These are phyloP conservation scores for Oreochromis aureus DNA, from an alignment of 2,113 vertebrate species.

Conservation along the genomic window DNA sequence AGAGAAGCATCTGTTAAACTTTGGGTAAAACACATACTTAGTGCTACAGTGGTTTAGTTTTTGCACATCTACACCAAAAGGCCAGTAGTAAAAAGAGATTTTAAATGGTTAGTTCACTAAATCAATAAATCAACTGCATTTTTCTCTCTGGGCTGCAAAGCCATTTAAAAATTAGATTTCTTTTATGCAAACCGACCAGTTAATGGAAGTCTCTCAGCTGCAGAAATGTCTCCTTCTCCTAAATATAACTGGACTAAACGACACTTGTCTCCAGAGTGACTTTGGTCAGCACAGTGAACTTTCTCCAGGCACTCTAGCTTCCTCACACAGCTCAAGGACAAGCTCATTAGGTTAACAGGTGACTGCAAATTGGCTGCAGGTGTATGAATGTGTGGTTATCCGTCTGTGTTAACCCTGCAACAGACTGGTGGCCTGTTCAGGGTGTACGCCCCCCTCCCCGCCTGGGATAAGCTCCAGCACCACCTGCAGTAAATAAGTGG, in stretches of 20 bases:
- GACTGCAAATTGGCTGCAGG: not conserved
- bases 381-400: not conserved
- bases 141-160: not conserved
- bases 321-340: not conserved
- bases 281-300: not conserved
- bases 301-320: not conserved
- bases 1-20: not conserved
- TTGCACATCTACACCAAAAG: not conserved
- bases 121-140: not conserved
- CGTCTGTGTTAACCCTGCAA: not conserved
- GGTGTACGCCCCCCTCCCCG: fast-evolving
- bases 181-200: not conserved
- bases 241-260: not conserved
- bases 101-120: not conserved
- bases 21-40: not conserved
- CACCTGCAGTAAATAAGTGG: not conserved
- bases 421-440: not conserved
- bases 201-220: not conserved
- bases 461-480: not conserved
- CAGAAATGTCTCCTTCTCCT: not conserved
- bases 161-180: not conserved
- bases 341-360: not conserved
- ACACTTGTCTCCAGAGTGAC: not conserved
- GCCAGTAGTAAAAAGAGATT: not conserved
- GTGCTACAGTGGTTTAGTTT: not conserved